Base-by-base conservation (phyloP, 1,140 invertebrate genomes). In the Drosophila melanica region DNA sequence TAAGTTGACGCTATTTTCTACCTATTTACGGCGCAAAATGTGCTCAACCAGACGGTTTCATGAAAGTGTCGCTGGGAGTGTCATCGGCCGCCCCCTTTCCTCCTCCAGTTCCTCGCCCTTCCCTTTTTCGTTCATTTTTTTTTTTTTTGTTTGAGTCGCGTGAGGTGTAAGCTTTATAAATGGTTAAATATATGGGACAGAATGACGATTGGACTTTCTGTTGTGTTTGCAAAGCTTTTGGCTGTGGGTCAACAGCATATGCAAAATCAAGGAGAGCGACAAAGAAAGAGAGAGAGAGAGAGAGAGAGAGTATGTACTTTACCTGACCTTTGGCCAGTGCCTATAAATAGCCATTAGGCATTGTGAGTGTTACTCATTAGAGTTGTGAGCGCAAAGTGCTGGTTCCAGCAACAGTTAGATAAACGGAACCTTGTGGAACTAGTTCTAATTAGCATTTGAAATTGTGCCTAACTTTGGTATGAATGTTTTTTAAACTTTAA, bases 1-100 rank as follows among this genome's bases (percentile, higher is more conserved):
- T 89, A 89, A 89, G 79, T 89, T 77, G 84, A 84, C 82, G 82
- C 60, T 81, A 67, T 82, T 87, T 84, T 87, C 79, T 75, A 81
- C 66, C 81, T 65, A 78, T 77, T 86, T 81, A 67, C 74, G 39
- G 41, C 30, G 23, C 10, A n/a, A 47, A 58, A 60, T 60, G 48
- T 71, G 54, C 8, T 35, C 33, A 10, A 58, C n/a, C 62, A 42
- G 35, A 67, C 74, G 73, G 72, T 72, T 74, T 75, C 63, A 41
- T 48, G 67, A 67, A 74, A 79, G 63, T 66, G 70, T 69, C 75
- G 45, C 64, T 69, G 78, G 82, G 81, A 87, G 81, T 86, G 81
- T 77, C 73, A 59, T 48, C 50, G 30, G 10, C 58, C 1, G 7
- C 23, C 20, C 66, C 45, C 57, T 58, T 37, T 47, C 64, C 45